phyloP scores from a whole-genome alignment of 2,797 vertebrate genomes.

The Gastrophryne carolinensis region DNA sequence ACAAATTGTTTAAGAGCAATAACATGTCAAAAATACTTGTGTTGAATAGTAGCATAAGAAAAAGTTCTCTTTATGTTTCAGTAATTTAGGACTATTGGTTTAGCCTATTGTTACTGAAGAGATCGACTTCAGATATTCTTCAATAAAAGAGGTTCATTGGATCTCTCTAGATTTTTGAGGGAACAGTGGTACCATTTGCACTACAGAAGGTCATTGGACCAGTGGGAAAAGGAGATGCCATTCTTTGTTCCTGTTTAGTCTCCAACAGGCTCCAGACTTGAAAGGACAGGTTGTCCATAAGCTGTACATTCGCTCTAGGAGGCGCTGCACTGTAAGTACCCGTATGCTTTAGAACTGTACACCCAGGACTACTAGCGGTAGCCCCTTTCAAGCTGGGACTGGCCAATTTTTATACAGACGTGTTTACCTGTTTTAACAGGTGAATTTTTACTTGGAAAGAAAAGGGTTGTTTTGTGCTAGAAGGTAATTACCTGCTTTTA shows the following conservation, averaged over 20 bases:
- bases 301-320: constrained; percentile 36
- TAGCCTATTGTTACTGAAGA: not conserved
- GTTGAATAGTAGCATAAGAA: not conserved
- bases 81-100: constrained; percentile 11
- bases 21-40: not conserved
- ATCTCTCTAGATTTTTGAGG: constrained; percentile 68
- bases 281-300: constrained; percentile 44
- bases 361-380: constrained; percentile 38
- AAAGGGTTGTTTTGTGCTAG: constrained; percentile 19
- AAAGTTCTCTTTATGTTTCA: not conserved
- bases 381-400: constrained; percentile 38
- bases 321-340: constrained; percentile 43
- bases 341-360: constrained; percentile 21
- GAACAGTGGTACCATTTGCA: constrained; percentile 87
- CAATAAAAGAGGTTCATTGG: constrained; percentile 39
- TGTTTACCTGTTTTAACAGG: constrained; percentile 38
- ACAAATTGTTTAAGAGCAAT: constrained; percentile 2
- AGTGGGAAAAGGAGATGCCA: constrained; percentile 49
- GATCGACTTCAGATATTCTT: constrained; percentile 7
- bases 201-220: constrained; percentile 76
- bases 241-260: constrained; percentile 50
- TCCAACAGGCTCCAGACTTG: constrained; percentile 47
- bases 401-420: constrained; percentile 27
- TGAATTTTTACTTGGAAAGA: constrained; percentile 6
- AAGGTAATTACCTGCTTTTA: constrained; percentile 14